Percentiles rank a stretch among this genome's conserved stretches.
phyloP scores from a whole-genome alignment of 2,888 invertebrate genomes.

The Microdon myrmicae region DNA sequence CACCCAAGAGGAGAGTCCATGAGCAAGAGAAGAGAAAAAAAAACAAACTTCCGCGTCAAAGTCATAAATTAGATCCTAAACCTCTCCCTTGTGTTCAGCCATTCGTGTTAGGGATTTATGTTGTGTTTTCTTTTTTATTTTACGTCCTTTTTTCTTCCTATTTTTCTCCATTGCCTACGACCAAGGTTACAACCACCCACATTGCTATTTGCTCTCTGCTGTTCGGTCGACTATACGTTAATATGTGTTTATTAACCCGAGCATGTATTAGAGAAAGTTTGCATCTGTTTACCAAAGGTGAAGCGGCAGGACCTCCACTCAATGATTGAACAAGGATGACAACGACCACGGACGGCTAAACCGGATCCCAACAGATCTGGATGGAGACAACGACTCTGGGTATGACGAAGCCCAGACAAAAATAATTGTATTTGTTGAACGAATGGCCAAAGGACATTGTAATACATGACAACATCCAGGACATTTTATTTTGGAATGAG shows the following conservation, averaged over 20 bases:
- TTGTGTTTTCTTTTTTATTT: conserved; percentile 9
- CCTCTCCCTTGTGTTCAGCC: conserved; percentile 43
- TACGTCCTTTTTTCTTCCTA: conserved; percentile 2
- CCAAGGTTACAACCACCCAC: conserved; percentile 42
- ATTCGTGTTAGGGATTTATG: conserved; percentile 37
- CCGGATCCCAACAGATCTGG: conserved; percentile 3
- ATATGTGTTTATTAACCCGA: conserved; percentile 27
- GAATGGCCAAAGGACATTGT: conserved; percentile 31
- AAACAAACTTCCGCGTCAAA: conserved; percentile 42
- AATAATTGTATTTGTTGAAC: conserved; percentile 50
- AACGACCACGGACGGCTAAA: conserved; percentile 21
- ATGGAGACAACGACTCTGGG: background rate
- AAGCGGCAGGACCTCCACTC: conserved; percentile 4
- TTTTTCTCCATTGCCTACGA: conserved; percentile 21
- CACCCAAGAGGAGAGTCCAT: conserved; percentile 6
- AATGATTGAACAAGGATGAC: conserved; percentile 5
- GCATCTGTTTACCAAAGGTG: conserved; percentile 38
- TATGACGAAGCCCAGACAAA: conserved; percentile 27
- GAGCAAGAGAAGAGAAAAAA: background rate
- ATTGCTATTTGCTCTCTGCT: conserved; percentile 15
- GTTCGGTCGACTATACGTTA: background rate
- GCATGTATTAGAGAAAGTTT: background rate
- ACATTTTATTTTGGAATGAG: conserved; percentile 3
- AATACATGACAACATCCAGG: background rate
- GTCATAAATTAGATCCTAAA: conserved; percentile 48